phyloP scores from a whole-genome alignment of 2,888 invertebrate genomes.

The Pseudoips prasinana region DNA sequence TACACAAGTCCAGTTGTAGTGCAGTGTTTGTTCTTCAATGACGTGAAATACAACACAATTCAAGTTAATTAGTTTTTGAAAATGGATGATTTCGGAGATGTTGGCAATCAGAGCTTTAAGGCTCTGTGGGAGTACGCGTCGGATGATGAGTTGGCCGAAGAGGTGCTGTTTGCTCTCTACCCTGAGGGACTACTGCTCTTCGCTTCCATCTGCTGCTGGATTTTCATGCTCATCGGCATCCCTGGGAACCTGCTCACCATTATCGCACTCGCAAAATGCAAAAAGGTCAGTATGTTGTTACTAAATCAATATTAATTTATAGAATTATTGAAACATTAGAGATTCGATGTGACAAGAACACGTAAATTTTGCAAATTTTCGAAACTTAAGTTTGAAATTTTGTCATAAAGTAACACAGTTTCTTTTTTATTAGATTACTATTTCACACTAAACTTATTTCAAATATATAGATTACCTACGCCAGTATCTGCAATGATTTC shows the following conservation, averaged over 20 bases:
- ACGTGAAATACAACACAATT: no score
- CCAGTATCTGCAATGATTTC: no score
- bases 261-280: conserved; percentile 86
- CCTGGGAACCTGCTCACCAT: conserved; percentile 91
- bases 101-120: conserved; percentile 18
- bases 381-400: no score
- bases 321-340: no score
- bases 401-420: no score
- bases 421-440: no score
- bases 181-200: conserved; percentile 85
- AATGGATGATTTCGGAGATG: conserved; percentile 27
- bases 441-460: no score
- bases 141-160: conserved; percentile 51
- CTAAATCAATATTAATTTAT: no score
- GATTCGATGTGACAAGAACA: no score
- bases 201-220: conserved; percentile 86
- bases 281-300: conserved; percentile 85
- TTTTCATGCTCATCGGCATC: conserved; percentile 89
- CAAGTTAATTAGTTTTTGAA: conserved; percentile 10
- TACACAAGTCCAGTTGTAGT: conserved; percentile 47
- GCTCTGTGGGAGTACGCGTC: conserved; percentile 41
- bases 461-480: no score
- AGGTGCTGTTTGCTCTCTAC: conserved; percentile 84
- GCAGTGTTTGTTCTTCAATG: conserved; percentile 41
- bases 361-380: no score